phyloP scores from a whole-genome alignment of 2,888 invertebrate genomes.

The Strigamia crassipes region DNA sequence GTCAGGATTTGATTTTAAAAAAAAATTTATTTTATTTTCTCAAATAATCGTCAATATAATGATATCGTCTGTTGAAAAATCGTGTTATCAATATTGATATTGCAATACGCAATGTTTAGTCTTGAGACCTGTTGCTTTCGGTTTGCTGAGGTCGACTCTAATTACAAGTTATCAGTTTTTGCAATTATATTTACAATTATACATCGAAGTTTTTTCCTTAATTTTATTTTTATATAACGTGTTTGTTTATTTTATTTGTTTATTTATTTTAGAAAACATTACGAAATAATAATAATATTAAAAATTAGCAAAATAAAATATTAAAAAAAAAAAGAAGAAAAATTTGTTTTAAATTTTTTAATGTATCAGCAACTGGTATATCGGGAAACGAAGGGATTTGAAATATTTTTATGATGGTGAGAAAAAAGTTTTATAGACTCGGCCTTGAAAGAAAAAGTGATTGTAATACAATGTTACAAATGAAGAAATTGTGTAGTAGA shows the following conservation, averaged over 20 bases:
- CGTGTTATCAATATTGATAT: too few species aligned
- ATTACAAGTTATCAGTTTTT: constrained; percentile 1
- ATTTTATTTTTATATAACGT: not conserved
- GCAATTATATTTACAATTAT: not conserved
- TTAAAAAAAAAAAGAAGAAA: too few species aligned
- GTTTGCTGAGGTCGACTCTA: not conserved
- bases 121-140: constrained; percentile 33
- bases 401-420: constrained; percentile 2
- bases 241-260: not conserved
- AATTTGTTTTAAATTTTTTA: too few species aligned
- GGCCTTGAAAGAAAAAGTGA: not conserved
- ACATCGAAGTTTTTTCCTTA: not conserved
- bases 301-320: too few species aligned
- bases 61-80: too few species aligned
- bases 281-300: too few species aligned
- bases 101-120: not conserved
- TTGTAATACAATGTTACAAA: constrained; percentile 27
- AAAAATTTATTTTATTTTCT: too few species aligned
- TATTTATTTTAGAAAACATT: not conserved
- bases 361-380: too few species aligned
- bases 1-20: not conserved
- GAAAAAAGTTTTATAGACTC: constrained; percentile 13
- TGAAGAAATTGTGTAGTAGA: constrained; percentile 40
- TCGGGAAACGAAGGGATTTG: not conserved
- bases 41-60: too few species aligned